phyloP scores from a whole-genome alignment of 2,888 invertebrate species.

The Callosobruchus maculatus region DNA sequence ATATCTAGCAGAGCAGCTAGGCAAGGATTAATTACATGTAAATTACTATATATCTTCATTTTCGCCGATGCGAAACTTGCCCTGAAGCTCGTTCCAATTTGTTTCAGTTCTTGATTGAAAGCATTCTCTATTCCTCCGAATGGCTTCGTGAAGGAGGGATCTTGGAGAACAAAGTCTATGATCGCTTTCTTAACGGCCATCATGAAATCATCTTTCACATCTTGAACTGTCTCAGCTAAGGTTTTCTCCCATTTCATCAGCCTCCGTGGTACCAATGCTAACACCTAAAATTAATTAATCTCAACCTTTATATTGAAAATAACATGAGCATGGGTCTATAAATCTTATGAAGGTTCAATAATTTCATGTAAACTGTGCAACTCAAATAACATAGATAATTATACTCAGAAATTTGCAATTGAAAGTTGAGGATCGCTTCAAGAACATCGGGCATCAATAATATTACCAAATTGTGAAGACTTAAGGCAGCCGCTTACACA shows the following conservation, averaged over 20 bases:
- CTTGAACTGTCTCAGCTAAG: constrained; percentile 62
- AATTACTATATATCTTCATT: constrained; percentile 55
- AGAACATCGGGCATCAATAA: too few species aligned
- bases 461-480: too few species aligned
- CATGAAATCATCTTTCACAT: constrained; percentile 82
- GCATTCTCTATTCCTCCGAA: constrained; percentile 53
- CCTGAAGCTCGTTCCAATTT: constrained; percentile 66
- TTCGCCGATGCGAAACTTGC: constrained; percentile 49
- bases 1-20: constrained; percentile 74
- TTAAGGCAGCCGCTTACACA: too few species aligned
- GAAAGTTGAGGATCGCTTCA: too few species aligned
- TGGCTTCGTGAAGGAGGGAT: constrained; percentile 60
- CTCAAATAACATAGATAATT: too few species aligned
- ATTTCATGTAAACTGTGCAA: not conserved
- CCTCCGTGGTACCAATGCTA: constrained; percentile 60
- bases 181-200: constrained; percentile 87
- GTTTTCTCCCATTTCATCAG: constrained; percentile 62
- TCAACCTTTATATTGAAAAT: too few species aligned
- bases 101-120: constrained; percentile 57
- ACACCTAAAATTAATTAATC: constrained; percentile 49
- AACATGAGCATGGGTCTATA: too few species aligned
- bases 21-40: constrained; percentile 78
- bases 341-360: constrained; percentile 7
- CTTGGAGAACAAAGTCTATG: constrained; percentile 86
- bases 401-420: too few species aligned